These are phyloP conservation scores for Mergus octosetaceus DNA, from an alignment of 2,797 vertebrate genomes.

Conservation along the genomic window DNA sequence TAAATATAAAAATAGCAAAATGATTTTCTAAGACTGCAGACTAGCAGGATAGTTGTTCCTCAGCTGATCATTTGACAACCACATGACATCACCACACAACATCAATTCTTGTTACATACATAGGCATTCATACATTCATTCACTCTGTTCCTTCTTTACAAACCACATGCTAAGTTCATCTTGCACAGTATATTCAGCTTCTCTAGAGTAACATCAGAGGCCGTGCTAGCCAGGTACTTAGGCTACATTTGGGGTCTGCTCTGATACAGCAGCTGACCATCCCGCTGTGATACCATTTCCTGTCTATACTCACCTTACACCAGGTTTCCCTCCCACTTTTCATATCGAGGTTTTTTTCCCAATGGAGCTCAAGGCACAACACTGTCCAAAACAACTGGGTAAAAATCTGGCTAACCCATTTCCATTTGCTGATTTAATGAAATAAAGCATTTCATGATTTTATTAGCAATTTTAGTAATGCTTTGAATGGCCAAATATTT, in stretches of 20 bases:
- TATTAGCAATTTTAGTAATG: not conserved
- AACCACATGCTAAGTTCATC: not conserved
- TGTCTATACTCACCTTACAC: not conserved
- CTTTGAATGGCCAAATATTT: not conserved
- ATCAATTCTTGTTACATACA: not conserved
- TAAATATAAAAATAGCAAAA: not conserved
- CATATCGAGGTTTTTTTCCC: not conserved
- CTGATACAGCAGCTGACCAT: not conserved
- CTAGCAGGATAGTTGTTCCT: not conserved
- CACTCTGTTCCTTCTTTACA: not conserved
- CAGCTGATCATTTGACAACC: not conserved
- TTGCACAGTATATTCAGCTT: not conserved
- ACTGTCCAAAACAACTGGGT: not conserved
- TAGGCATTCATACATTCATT: not conserved
- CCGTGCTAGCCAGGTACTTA: not conserved
- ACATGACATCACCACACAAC: not conserved
- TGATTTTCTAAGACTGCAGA: not conserved
- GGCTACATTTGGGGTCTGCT: not conserved
- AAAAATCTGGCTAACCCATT: not conserved
- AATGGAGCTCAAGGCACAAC: not conserved
- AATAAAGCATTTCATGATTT: not conserved
- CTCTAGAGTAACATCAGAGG: not conserved
- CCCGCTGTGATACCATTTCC: not conserved
- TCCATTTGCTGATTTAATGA: not conserved
- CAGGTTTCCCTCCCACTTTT: not conserved